A percentile compares a stretch with the other conserved stretches of the same genome.
These are phyloP conservation scores for Charadrius vociferus DNA, from an alignment of 2,113 vertebrate genomes.

Conservation along the genomic window DNA sequence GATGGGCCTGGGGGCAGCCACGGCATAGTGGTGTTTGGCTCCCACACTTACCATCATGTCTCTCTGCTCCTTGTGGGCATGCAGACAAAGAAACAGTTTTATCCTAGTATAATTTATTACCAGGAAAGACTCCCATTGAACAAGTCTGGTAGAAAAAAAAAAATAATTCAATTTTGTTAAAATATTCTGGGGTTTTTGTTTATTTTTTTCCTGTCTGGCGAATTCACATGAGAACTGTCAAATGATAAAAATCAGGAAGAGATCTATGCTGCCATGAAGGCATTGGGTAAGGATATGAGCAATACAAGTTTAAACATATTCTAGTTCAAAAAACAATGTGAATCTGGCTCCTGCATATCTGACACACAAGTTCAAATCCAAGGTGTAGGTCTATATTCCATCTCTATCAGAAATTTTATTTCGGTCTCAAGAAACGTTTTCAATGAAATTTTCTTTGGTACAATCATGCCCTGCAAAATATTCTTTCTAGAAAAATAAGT, in stretches of 20 bases:
- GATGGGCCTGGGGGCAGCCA: neutral
- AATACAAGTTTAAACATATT: neutral
- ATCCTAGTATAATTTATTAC: neutral
- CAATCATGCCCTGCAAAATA: neutral
- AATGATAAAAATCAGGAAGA: neutral
- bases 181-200: neutral
- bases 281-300: neutral
- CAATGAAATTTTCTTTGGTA: neutral
- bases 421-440: neutral
- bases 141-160: neutral
- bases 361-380: neutral
- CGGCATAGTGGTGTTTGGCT: neutral
- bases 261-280: neutral
- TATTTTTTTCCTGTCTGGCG: neutral
- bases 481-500: neutral
- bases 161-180: neutral
- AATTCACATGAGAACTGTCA: neutral
- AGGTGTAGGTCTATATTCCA: neutral
- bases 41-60: neutral
- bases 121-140: neutral
- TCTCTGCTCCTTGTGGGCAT: neutral
- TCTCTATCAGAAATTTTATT: neutral
- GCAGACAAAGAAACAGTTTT: neutral
- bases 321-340: neutral
- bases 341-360: neutral